Conservation (phyloP, 2,888 invertebrate species). For the Scrobipalpa atriplicella region DNA sequence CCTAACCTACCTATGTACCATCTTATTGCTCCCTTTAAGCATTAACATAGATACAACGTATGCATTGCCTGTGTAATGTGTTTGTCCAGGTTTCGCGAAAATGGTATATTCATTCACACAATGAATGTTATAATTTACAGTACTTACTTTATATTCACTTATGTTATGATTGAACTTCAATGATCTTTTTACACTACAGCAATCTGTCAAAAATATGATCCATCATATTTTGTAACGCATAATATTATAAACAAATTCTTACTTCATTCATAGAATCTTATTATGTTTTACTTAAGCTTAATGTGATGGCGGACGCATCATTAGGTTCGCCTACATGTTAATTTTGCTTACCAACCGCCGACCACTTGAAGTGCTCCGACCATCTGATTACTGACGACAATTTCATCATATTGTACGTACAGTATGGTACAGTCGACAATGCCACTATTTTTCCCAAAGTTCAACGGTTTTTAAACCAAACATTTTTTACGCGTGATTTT, state of each 20-base stretch:
- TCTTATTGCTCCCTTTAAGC: too few relatives aligned
- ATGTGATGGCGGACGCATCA: neutral
- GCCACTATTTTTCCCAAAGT: too few relatives aligned
- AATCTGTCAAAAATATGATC: neutral
- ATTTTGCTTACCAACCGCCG: slow-evolving; percentile 1
- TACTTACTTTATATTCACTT: too few relatives aligned
- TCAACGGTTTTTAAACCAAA: too few relatives aligned
- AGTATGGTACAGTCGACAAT: neutral
- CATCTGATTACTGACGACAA: slow-evolving; percentile 10
- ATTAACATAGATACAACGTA: too few relatives aligned
- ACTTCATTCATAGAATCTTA: neutral
- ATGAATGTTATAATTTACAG: too few relatives aligned
- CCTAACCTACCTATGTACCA: too few relatives aligned
- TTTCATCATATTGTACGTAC: neutral
- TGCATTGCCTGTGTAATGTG: too few relatives aligned
- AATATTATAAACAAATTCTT: neutral
- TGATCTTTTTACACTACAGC: neutral
- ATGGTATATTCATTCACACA: too few relatives aligned
- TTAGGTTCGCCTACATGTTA: neutral
- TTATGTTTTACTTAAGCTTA: neutral
- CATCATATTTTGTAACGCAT: neutral
- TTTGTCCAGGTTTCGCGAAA: too few relatives aligned
- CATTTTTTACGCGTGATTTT: too few relatives aligned
- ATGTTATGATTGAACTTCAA: neutral
- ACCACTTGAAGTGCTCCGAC: neutral